Conservation (phyloP, 2,888 invertebrate genomes). For the Pachydiplax longipennis region DNA sequence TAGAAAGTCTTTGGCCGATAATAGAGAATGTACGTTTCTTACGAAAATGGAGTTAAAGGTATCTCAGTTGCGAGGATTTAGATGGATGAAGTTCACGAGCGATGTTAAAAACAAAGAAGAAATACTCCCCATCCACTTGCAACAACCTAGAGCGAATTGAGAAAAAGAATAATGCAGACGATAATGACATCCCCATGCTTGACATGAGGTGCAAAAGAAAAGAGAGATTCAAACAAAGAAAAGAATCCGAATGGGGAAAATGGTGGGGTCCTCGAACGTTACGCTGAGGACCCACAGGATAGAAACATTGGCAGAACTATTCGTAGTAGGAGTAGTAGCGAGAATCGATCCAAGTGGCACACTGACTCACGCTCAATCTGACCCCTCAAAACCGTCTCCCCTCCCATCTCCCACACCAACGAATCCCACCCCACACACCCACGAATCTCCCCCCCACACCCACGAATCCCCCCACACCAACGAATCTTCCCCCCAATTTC, state of each 20-base stretch:
- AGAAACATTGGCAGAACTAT: background rate
- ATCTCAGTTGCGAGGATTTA: background rate
- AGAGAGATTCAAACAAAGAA: background rate
- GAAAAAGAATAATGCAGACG: background rate
- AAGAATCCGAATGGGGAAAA: background rate
- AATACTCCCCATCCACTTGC: background rate
- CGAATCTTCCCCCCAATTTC: background rate
- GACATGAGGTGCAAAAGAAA: background rate
- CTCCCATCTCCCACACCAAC: background rate
- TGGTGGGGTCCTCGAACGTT: background rate
- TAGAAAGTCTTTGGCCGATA: too few species aligned
- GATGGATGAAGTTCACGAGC: background rate
- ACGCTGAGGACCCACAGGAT: background rate
- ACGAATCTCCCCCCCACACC: background rate
- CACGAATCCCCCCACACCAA: background rate
- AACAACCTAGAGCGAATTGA: background rate
- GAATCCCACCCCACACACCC: background rate
- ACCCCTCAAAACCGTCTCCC: background rate
- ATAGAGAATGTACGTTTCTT: too few species aligned
- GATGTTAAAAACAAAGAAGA: background rate
- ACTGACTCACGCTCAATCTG: conserved; percentile 18
- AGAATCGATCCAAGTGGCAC: conserved; percentile 9
- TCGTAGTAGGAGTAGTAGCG: background rate
- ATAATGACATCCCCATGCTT: background rate
- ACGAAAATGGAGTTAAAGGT: too few species aligned